A percentile compares a stretch with the other conserved stretches of the same genome.
Conservation (phyloP, 2,113 vertebrate species). For the Maccullochella peelii region DNA sequence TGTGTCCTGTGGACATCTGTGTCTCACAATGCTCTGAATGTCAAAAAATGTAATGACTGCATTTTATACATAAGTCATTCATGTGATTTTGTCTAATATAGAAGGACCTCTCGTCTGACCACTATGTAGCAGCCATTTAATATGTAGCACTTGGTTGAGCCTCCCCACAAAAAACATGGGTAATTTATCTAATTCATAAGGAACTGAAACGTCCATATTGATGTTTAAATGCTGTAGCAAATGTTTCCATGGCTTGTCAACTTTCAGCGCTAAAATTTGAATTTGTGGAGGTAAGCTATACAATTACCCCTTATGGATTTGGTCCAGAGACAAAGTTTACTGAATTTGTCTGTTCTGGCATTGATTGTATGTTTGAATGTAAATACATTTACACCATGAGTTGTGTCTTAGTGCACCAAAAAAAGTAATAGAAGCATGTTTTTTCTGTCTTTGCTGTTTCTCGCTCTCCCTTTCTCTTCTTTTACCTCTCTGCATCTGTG, state of each 20-base stretch:
- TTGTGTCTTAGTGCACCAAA: constrained; percentile 75
- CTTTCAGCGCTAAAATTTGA: constrained; percentile 34
- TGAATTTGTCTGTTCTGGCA: constrained; percentile 66
- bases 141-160: constrained; percentile 71
- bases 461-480: constrained; percentile 65
- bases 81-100: constrained; percentile 62
- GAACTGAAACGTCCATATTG: constrained; percentile 30
- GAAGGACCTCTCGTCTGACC: constrained; percentile 61
- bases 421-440: constrained; percentile 79
- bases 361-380: constrained; percentile 82
- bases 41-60: constrained; percentile 67
- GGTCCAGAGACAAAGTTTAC: constrained; percentile 54
- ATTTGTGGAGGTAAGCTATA: constrained; percentile 46
- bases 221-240: constrained; percentile 60
- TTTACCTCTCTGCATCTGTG: constrained; percentile 70
- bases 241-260: constrained; percentile 55
- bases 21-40: constrained; percentile 79
- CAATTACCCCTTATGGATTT: constrained; percentile 39
- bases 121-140: constrained; percentile 75
- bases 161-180: constrained; percentile 48
- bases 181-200: constrained; percentile 31
- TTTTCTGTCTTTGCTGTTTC: constrained; percentile 75
- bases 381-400: constrained; percentile 84
- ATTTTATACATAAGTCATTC: constrained; percentile 73
- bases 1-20: constrained; percentile 87